A percentile compares a stretch with the other conserved stretches of the same genome.
These are phyloP conservation scores for Sclerodermus sp. DNA, from an alignment of 2,888 invertebrate genomes.

Conservation along the genomic window DNA sequence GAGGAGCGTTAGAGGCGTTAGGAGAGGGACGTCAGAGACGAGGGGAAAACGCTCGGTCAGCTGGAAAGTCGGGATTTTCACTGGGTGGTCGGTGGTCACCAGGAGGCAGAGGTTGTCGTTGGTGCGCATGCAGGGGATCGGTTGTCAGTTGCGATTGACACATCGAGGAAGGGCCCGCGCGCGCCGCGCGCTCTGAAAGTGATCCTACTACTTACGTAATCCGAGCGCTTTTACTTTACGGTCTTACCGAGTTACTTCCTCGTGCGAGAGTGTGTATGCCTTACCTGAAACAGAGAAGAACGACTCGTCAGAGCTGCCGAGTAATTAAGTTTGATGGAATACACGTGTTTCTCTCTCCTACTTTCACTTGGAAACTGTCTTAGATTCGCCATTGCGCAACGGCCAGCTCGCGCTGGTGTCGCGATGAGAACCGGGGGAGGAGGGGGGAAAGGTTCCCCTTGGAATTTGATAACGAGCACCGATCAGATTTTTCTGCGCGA, in stretches of 20 bases:
- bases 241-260: constrained; percentile 3
- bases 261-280: constrained; percentile 13
- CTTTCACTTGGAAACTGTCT: constrained; percentile 1
- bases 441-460: background rate
- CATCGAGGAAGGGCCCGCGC: no score
- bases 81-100: no score
- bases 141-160: no score
- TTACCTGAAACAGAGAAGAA: constrained; percentile 37
- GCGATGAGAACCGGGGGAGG: background rate
- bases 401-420: background rate
- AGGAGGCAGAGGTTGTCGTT: no score
- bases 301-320: constrained; percentile 8
- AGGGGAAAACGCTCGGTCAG: no score
- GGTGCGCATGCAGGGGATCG: no score
- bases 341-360: background rate
- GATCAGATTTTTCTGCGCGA: no score
- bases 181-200: no score
- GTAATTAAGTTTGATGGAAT: background rate
- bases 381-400: background rate
- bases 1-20: no score
- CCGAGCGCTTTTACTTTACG: constrained; percentile 7
- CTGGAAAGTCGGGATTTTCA: no score
- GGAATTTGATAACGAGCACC: no score
- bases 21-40: no score
- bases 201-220: constrained; percentile 13